A percentile compares a stretch with the other conserved stretches of the same genome.
These are phyloP conservation scores for Bugulina stolonifera DNA, from an alignment of 2,888 invertebrate genomes.

Conservation along the genomic window DNA sequence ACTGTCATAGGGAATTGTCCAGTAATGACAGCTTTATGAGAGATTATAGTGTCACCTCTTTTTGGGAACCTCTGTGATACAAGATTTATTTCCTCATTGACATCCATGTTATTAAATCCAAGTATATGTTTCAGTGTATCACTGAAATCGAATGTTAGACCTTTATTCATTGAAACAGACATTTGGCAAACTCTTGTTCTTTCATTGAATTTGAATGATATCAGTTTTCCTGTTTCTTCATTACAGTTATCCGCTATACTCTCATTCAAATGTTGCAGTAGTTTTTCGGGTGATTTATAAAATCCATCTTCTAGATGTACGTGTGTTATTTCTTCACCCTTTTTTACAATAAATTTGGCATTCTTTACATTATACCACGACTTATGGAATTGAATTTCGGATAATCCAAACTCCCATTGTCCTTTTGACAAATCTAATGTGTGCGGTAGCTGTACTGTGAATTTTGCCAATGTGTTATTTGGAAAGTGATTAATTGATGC, in stretches of 20 bases:
- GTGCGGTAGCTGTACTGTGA: conserved; percentile 1
- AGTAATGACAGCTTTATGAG: background rate
- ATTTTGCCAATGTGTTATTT: conserved; percentile 5
- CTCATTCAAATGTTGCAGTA: conserved; percentile 11
- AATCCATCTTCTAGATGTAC: background rate
- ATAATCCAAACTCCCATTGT: conserved; percentile 16
- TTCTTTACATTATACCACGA: conserved; percentile 14
- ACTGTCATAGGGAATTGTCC: background rate
- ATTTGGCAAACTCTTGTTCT: conserved; percentile 4
- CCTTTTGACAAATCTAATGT: conserved; percentile 8
- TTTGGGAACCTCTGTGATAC: background rate
- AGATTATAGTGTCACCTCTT: background rate
- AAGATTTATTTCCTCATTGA: background rate
- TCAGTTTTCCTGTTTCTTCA: background rate
- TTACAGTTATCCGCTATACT: background rate
- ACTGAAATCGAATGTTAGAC: background rate
- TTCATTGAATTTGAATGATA: conserved; percentile 1
- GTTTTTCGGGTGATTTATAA: background rate
- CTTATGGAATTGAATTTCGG: conserved; percentile 6
- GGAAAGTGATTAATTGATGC: background rate
- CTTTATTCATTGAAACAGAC: background rate
- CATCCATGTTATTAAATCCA: background rate
- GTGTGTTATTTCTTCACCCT: background rate
- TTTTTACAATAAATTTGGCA: background rate
- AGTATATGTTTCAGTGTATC: background rate